A percentile compares a stretch with the other conserved stretches of the same genome.
phyloP scores from a whole-genome alignment of 1,140 invertebrate genomes.

The Elysia chlorotica region DNA sequence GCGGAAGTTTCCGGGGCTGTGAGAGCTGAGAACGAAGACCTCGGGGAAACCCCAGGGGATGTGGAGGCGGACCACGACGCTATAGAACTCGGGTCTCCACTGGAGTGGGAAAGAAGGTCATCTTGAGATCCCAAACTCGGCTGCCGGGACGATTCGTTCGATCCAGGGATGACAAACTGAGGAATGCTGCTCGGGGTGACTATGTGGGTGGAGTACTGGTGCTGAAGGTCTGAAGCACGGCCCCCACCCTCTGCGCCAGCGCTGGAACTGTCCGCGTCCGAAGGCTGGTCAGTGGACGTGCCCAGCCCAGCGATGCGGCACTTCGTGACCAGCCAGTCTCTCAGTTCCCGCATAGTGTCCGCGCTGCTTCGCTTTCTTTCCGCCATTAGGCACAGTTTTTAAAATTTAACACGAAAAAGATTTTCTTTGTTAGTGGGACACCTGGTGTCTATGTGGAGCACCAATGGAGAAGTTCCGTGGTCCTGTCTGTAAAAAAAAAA shows the following conservation, averaged over 20 bases:
- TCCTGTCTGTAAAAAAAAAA: too few relatives aligned
- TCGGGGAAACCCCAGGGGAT: slow-evolving; percentile 36
- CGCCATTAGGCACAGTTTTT: not conserved
- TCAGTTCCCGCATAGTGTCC: slow-evolving; percentile 49
- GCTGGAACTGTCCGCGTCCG: not conserved
- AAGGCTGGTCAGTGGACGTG: not conserved
- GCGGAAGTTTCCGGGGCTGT: slow-evolving; percentile 32
- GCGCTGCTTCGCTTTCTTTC: slow-evolving; percentile 26
- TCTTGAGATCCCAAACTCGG: slow-evolving; percentile 42
- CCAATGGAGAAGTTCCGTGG: too few relatives aligned
- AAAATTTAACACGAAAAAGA: not conserved
- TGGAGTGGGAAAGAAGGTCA: slow-evolving; percentile 32
- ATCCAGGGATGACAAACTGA: slow-evolving; percentile 54
- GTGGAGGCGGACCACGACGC: slow-evolving; percentile 34
- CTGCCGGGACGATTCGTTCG: slow-evolving; percentile 45
- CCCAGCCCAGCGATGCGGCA: slow-evolving; percentile 36
- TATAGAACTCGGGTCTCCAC: slow-evolving; percentile 31
- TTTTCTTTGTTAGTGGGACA: not conserved
- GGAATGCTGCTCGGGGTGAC: slow-evolving; percentile 52
- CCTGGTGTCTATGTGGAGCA: too few relatives aligned
- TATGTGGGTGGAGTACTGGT: slow-evolving; percentile 22
- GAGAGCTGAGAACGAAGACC: slow-evolving; percentile 35
- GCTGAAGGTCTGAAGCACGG: not conserved
- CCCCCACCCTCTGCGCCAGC: not conserved
- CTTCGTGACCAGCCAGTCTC: slow-evolving; percentile 50